Conservation (phyloP, 1,140 invertebrate genomes). For the Drosophila pseudoananassae region DNA sequence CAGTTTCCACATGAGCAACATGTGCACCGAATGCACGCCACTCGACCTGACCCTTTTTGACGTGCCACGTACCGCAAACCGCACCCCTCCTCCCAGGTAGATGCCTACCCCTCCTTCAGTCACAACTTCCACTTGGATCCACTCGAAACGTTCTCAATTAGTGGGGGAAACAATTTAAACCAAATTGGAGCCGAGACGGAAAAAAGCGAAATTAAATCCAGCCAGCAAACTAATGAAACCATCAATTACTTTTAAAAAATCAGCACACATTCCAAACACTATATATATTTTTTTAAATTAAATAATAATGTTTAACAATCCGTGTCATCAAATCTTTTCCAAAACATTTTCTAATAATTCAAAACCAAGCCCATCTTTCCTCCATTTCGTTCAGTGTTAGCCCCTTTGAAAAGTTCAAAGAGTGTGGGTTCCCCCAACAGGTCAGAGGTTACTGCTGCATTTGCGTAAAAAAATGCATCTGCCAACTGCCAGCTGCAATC, state of each 20-base stretch:
- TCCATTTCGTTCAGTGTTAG: background rate
- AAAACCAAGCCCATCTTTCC: background rate
- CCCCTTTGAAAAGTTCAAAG: background rate
- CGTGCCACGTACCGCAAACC: background rate
- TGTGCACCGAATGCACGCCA: constrained; percentile 35
- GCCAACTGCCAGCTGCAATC: constrained; percentile 33
- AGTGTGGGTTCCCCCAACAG: constrained; percentile 3
- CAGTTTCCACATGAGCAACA: constrained; percentile 18
- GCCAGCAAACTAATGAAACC: background rate
- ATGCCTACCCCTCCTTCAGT: background rate
- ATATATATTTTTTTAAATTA: background rate
- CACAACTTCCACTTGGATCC: constrained; percentile 27
- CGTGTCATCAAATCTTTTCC: too few relatives aligned
- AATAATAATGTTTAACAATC: background rate
- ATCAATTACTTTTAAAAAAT: background rate
- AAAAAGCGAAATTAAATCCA: constrained; percentile 14
- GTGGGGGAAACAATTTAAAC: constrained; percentile 37
- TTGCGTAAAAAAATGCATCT: constrained; percentile 20
- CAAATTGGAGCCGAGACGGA: constrained; percentile 7
- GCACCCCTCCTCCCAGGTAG: background rate
- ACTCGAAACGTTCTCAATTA: constrained; percentile 37
- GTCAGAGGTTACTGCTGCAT: constrained; percentile 8
- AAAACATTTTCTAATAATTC: too few relatives aligned
- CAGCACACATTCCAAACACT: background rate
- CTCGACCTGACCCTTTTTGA: constrained; percentile 29